Base-by-base conservation (phyloP, 2,888 invertebrate species). In the Apodemia hepburni region DNA sequence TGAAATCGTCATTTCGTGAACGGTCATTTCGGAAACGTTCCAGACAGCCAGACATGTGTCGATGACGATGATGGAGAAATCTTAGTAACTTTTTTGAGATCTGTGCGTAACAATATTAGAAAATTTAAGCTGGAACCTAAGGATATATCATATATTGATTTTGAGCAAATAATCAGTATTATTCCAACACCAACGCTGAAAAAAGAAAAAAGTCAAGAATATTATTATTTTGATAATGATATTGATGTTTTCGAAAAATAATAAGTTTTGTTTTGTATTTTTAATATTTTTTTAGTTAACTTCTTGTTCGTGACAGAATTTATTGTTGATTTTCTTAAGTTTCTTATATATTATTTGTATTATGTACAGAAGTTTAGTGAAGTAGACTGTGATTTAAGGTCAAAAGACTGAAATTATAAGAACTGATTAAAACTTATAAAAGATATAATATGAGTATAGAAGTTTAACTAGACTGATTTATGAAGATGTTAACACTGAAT, bases 21-120 rank as follows among this genome's bases (percentile, higher is more conserved):
- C 45, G 59, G 45, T 59, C 45, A 59, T 59, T 60, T 58, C 62
- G 62, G 42, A 29, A 57, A 62, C 64, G 62, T 65, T 65, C 64
- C 59, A 61, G 64, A 59, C n/a, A n/a, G n/a, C n/a, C n/a, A n/a
- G n/a, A 59, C 59, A 61, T 59, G 61, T 47, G 45, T 58, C 62
- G 62, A 27, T 17, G 45, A 62, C 64, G 62, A 62, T 65, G 62
- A 57, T 61, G 64, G 22, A 22, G 22, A 22, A 22, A 22, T 22
- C 22, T 22, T 22, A 22, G 22, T 22, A 22, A 22, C 22, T 22
- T 22, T 22, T 22, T 22, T 22, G 22, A 22, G 22, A 22, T 22
- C 22, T 22, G 22, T 29, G 29, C 29, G 29, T 29, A 29, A 29
- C 29, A 29, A 29, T 29, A 29, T 29, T 29, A 29, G 29, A 29